Evolutionary conservation across 2,113 vertebrate species (phyloP), one percentile per base, ranked within the genome.

Genomic region (Columba livia): DNA sequence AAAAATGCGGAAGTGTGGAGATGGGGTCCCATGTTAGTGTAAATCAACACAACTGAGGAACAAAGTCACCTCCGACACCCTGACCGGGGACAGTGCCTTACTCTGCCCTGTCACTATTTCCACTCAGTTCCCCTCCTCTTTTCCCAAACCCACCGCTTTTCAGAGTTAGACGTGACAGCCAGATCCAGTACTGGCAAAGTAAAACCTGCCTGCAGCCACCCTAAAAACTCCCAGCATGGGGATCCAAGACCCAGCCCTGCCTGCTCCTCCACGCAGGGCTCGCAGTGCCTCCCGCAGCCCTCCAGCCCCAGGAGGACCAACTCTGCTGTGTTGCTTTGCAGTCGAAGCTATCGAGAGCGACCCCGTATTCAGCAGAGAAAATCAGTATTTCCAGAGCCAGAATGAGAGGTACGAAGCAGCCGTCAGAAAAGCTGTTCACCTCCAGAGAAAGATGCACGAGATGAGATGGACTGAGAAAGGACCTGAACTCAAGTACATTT

Each of bases 381-480:
- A 97, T 23, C 73, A 79, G 75, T 97, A 98, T 65, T 98, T 98
- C 96, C 95, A 97, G 95, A 98, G 60, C 34, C 97, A 94, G 62
- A 96, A 97, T 6, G 98, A 98, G 79, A 89, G 73, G 47, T 98
- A 98, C 0, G 97, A 98, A 95, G 93, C 54, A 5, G 96, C 97
- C 21, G 5, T 98, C 72, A 91, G 28, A 81, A 98, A 77, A 53
- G 91, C 44, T 42, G 81, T 98, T 72, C 85, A 97, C 36, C 18
- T 97, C 24, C 91, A 81, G 64, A 95, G 42, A 80, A 95, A 96
- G 71, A 96, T 97, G n/a, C 58, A 40, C 1, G 91, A 94, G 61
- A 92, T 97, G 92, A 97, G 97, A 92, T 98, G 98, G 98, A 47
- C 15, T 2, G 80, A 96, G 15, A 12, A 73, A 0, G 84, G 98